Conservation (phyloP, 2,888 invertebrate genomes). For the Rhyacophila evoluta region DNA sequence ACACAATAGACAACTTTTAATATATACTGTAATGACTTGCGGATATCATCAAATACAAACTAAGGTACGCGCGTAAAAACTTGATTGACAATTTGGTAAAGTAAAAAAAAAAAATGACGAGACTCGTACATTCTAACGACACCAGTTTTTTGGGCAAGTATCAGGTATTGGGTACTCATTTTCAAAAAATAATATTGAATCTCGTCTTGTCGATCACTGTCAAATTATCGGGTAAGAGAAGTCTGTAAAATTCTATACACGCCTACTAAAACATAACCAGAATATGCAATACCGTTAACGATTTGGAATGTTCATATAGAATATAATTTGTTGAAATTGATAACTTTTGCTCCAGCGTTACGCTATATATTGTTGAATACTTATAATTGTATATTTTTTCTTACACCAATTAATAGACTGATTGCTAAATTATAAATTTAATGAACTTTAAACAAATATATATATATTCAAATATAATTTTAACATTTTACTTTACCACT, state of each 20-base stretch:
- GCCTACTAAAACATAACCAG: not conserved
- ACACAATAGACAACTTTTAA: too few relatives aligned
- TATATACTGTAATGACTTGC: constrained; percentile 23
- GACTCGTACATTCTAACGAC: constrained; percentile 23
- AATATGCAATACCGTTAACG: constrained; percentile 33
- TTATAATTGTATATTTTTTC: too few relatives aligned
- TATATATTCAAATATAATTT: too few relatives aligned
- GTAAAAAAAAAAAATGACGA: constrained; percentile 32
- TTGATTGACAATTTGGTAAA: constrained; percentile 1
- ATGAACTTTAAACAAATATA: too few relatives aligned
- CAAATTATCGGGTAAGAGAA: constrained; percentile 43
- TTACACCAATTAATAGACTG: too few relatives aligned
- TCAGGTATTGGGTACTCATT: constrained; percentile 31
- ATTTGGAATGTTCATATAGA: not conserved
- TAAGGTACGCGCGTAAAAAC: not conserved
- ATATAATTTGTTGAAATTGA: not conserved
- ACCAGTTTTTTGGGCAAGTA: constrained; percentile 26
- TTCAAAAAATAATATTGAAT: constrained; percentile 45
- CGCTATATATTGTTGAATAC: too few relatives aligned
- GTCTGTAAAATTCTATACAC: not conserved
- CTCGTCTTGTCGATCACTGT: constrained; percentile 52
- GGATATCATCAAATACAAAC: not conserved
- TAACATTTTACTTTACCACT: too few relatives aligned
- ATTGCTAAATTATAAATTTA: too few relatives aligned
- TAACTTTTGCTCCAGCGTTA: too few relatives aligned